phyloP scores from a whole-genome alignment of 2,888 invertebrate genomes.

The Drymonia ruficornis region DNA sequence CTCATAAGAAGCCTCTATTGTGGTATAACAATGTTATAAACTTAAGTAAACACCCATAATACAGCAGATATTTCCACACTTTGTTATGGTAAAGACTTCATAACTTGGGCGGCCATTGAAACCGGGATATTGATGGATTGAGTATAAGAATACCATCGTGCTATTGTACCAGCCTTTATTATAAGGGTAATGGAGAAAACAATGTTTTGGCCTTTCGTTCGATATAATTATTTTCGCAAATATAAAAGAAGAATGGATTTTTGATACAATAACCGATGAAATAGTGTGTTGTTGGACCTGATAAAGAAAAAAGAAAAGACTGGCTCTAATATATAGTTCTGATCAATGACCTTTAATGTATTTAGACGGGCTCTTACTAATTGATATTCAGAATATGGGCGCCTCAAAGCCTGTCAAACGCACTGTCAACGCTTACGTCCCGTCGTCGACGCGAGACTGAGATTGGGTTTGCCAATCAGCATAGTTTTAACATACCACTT shows the following conservation, averaged over 20 bases:
- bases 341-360: too few species aligned
- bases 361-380: too few species aligned
- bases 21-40: neutral
- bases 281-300: neutral
- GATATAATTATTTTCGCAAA: neutral
- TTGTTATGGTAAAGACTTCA: constrained; percentile 6
- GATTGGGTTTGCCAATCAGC: too few species aligned
- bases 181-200: neutral
- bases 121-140: constrained; percentile 7
- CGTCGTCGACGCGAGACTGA: too few species aligned
- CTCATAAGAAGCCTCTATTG: neutral
- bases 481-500: too few species aligned
- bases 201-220: neutral
- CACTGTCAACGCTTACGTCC: too few species aligned
- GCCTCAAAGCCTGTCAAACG: too few species aligned
- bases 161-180: neutral
- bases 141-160: neutral
- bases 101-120: constrained; percentile 1
- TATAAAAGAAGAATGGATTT: neutral
- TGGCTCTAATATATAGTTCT: too few species aligned
- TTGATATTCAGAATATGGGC: too few species aligned
- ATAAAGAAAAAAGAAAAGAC: too few species aligned
- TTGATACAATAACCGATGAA: neutral
- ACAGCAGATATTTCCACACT: neutral
- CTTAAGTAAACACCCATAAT: neutral